These are phyloP conservation scores for Dendrocincla tyrannina DNA, from an alignment of 2,797 vertebrate species.

Conservation along the genomic window DNA sequence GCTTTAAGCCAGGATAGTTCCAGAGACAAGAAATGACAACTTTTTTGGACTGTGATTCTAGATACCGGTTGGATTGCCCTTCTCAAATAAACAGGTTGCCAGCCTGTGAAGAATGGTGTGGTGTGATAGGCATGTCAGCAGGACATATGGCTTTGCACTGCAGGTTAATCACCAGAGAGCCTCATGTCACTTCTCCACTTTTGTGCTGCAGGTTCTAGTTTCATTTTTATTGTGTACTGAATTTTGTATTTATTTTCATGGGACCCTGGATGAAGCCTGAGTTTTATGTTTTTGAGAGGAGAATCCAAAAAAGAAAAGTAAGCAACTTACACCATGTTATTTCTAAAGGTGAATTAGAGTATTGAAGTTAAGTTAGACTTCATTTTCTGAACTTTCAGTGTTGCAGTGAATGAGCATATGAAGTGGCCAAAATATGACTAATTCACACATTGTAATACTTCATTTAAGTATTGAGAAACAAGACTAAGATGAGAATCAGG, in stretches of 20 bases:
- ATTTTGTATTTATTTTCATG: not conserved
- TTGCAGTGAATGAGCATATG: not conserved
- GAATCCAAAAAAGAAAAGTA: not conserved
- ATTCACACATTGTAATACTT: not conserved
- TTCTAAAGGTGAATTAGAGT: not conserved
- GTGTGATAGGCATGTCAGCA: conserved; percentile 18
- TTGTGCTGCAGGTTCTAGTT: conserved; percentile 17
- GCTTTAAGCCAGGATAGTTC: conserved; percentile 38
- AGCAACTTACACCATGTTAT: not conserved
- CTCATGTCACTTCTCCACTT: conserved; percentile 28
- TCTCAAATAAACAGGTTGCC: conserved; percentile 23
- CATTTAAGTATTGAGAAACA: conserved; percentile 16
- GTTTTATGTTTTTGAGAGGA: not conserved
- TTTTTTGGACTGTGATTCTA: conserved; percentile 8
- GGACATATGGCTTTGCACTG: conserved; percentile 27
- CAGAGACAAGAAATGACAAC: conserved; percentile 40
- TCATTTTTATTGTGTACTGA: conserved; percentile 12
- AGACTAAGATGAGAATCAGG: conserved; percentile 3
- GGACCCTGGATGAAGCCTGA: not conserved
- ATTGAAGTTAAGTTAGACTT: not conserved
- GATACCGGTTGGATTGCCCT: conserved; percentile 35
- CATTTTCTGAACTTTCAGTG: not conserved
- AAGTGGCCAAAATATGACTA: not conserved
- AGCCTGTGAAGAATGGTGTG: not conserved
- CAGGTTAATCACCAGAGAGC: conserved; percentile 47